Conservation (phyloP, 2,113 vertebrate genomes). For the Alces alces region DNA sequence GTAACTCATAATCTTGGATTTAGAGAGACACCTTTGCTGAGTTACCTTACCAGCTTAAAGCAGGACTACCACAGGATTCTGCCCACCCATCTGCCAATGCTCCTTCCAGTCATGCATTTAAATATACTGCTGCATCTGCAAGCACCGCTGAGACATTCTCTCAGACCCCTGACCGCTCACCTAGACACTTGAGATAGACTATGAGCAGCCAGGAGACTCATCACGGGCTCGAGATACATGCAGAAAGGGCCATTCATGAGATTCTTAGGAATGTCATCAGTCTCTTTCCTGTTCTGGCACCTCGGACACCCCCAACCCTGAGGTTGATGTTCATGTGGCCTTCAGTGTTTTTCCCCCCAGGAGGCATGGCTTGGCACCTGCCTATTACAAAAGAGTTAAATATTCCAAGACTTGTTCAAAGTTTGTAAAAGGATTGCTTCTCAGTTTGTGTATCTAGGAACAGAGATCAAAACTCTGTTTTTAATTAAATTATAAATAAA, state of each 20-base stretch:
- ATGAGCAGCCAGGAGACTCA: neutral
- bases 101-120: neutral
- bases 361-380: neutral
- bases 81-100: neutral
- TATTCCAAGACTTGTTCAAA: neutral
- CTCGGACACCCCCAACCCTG: too few species aligned
- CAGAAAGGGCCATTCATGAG: neutral
- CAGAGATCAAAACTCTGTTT: neutral
- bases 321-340: neutral
- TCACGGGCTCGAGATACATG: neutral
- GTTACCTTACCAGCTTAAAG: neutral
- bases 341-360: neutral
- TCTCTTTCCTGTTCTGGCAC: neutral
- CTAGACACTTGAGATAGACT: neutral
- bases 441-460: neutral
- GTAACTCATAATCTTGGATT: neutral
- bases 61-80: neutral
- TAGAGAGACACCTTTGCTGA: neutral
- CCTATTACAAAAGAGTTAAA: neutral
- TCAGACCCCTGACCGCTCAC: neutral
- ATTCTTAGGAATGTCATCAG: neutral
- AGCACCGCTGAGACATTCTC: neutral
- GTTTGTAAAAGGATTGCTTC: neutral
- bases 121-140: neutral
- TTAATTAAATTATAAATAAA: neutral